These are phyloP conservation scores for Drosophila sp. DNA, from an alignment of 1,140 invertebrate genomes.

Conservation along the genomic window DNA sequence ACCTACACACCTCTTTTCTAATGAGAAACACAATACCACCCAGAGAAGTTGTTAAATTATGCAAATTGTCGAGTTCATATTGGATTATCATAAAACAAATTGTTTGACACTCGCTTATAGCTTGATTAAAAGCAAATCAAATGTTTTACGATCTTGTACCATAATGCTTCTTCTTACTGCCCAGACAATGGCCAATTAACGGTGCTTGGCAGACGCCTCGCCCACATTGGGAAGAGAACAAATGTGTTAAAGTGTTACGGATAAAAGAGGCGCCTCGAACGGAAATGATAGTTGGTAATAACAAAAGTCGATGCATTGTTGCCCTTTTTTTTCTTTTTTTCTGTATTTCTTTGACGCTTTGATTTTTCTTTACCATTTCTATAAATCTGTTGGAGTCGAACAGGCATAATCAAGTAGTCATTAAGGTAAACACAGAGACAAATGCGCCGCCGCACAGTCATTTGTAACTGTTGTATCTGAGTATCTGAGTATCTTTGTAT, in stretches of 20 bases:
- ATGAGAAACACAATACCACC: background rate
- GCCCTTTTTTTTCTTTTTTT: conserved; percentile 41
- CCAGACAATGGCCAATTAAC: conserved; percentile 36
- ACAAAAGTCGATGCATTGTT: conserved; percentile 27
- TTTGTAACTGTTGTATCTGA: conserved; percentile 22
- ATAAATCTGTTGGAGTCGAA: conserved; percentile 23
- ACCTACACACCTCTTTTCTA: background rate
- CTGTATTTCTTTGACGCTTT: conserved; percentile 48
- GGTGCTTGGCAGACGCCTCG: conserved; percentile 42
- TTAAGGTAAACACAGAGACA: conserved; percentile 61
- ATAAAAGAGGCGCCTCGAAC: conserved; percentile 73
- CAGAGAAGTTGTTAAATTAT: conserved; percentile 20
- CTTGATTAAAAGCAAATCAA: conserved; percentile 69
- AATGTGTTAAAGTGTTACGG: conserved; percentile 49
- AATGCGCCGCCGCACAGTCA: conserved; percentile 27
- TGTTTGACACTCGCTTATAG: conserved; percentile 66
- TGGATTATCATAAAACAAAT: conserved; percentile 60
- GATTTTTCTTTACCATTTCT: conserved; percentile 18
- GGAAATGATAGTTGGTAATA: conserved; percentile 65
- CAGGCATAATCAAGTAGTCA: conserved; percentile 71
- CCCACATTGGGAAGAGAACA: conserved; percentile 48
- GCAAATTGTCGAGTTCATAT: conserved; percentile 25
- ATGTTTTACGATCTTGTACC: conserved; percentile 48
- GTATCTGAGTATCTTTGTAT: conserved; percentile 35
- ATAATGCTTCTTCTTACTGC: background rate